Base-by-base conservation (phyloP, 2,113 vertebrate genomes). In the Oncorhynchus nerka region DNA sequence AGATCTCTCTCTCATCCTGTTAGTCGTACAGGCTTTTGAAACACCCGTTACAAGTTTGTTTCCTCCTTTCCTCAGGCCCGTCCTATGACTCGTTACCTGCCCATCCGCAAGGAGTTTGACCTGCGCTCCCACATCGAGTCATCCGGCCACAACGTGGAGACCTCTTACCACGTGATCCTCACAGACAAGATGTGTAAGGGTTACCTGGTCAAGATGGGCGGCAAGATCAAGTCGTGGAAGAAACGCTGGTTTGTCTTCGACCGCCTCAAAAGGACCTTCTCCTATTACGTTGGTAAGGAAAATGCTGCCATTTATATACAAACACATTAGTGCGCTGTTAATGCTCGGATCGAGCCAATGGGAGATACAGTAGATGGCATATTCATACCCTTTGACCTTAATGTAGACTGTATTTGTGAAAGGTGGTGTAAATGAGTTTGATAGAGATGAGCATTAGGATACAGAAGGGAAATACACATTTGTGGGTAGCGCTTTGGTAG, bases 181-280 rank as follows among this genome's bases (percentile, higher is more conserved):
- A 95, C 92, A 0, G 96, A 97, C 87, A 99, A 98, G 92, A 96
- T 98, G 95, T 99, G 98, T 81, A 96, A 96, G 51, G 97, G 97
- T 81, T 96, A 97, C 91, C 95, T 99, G 83, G 95, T 97, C 78
- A 99, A 99, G 93, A 99, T 99, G 98, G 98, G 98, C 0, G 98
- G 98, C 70, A 99, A 99, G 88, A 99, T 99, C 85, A 99, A 99
- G 79, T 99, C 98, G 0, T 99, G 98, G 98, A 99, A 96, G 93
- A 99, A 99, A 71, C 97, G 98, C 84, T 99, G 98, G 98, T 99
- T 99, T 16, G 96, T 99, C 86, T 99, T 99, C 0, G 98, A 99
- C 87, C 97, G 98, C 80, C 94, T 99, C 87, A 98, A 97, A 83
- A 94, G 97, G 59, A 98, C 97, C 0, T 94, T 99, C 64, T 97